These are phyloP conservation scores for Drosophila suboccidentalis DNA, from an alignment of 2,888 invertebrate species.

Conservation along the genomic window DNA sequence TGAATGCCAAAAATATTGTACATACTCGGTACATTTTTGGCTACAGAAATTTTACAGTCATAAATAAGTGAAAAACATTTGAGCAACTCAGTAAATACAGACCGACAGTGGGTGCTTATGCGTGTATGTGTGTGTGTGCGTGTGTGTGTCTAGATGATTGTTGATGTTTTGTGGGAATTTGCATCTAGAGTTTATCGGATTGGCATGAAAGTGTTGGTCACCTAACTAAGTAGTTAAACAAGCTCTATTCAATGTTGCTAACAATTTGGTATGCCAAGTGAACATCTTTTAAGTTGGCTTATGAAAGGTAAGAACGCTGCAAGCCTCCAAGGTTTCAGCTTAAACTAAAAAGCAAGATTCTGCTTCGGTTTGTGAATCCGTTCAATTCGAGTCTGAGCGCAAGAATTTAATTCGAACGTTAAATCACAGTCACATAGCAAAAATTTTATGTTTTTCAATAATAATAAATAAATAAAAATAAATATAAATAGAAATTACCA, in stretches of 20 bases:
- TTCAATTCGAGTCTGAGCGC: too few relatives aligned
- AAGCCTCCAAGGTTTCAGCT: too few relatives aligned
- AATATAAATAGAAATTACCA: too few relatives aligned
- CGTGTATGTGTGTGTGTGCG: neutral
- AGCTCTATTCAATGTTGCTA: neutral
- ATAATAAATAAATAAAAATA: too few relatives aligned
- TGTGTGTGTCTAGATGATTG: neutral
- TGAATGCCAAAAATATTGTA: slow-evolving; percentile 60
- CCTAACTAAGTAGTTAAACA: neutral
- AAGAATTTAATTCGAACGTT: too few relatives aligned
- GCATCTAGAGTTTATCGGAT: slow-evolving; percentile 1
- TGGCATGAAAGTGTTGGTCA: slow-evolving; percentile 13
- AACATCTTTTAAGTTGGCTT: neutral
- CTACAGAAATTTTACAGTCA: slow-evolving; percentile 30
- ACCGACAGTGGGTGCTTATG: neutral
- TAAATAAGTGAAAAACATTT: slow-evolving; percentile 53
- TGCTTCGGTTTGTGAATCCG: too few relatives aligned
- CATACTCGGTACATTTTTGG: slow-evolving; percentile 10
- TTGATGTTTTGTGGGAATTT: neutral
- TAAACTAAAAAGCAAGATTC: too few relatives aligned
- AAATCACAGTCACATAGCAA: too few relatives aligned
- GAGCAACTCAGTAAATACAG: slow-evolving; percentile 7
- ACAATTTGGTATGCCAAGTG: neutral
- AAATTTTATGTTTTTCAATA: too few relatives aligned
- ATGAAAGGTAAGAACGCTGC: neutral